These are phyloP conservation scores for Circaetus gallicus DNA, from an alignment of 2,113 vertebrate species.

Conservation along the genomic window DNA sequence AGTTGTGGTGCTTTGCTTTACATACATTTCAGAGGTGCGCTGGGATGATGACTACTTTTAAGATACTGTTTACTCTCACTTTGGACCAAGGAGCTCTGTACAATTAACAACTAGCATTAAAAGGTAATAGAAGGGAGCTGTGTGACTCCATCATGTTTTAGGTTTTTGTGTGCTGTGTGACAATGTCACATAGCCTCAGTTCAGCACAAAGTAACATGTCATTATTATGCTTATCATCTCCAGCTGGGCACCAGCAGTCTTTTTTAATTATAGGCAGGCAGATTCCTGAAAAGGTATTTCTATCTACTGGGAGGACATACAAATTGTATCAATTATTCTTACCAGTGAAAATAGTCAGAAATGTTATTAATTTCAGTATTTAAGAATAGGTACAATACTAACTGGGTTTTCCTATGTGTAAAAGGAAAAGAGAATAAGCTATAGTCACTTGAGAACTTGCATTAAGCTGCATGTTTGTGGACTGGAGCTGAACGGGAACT, in stretches of 20 bases:
- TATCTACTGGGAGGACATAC: not conserved
- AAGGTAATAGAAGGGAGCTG: not conserved
- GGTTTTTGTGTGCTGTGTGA: not conserved
- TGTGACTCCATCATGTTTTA: not conserved
- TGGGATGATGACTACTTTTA: not conserved
- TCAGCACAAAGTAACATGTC: not conserved
- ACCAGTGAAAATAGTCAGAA: not conserved
- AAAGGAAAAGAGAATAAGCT: not conserved
- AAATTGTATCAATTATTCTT: not conserved
- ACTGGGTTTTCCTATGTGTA: not conserved
- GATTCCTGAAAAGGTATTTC: not conserved
- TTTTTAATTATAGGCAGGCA: not conserved
- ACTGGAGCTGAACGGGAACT: conserved; percentile 30
- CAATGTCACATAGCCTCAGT: not conserved
- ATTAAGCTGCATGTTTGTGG: conserved; percentile 13
- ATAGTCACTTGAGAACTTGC: not conserved
- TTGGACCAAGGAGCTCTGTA: not conserved
- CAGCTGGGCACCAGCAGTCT: not conserved
- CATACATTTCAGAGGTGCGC: not conserved
- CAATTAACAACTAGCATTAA: not conserved
- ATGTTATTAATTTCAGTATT: not conserved
- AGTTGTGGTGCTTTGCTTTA: not conserved
- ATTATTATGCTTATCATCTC: not conserved
- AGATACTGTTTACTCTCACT: not conserved
- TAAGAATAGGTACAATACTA: not conserved